Evolutionary conservation across 2,797 vertebrate species (phyloP).

Genomic region (Arvicola amphibius): DNA sequence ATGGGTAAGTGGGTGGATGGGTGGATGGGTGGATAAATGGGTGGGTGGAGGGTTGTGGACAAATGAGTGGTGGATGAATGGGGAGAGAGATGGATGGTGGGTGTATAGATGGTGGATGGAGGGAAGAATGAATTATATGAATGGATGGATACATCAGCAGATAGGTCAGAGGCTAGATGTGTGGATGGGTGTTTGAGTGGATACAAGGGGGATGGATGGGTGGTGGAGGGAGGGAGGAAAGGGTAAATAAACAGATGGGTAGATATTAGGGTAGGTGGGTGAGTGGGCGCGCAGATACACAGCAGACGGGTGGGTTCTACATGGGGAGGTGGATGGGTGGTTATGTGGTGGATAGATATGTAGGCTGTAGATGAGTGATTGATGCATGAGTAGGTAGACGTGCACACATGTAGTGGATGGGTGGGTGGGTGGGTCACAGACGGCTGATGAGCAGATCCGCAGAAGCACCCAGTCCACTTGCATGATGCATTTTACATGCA

Average conservation of each 20-base stretch:
- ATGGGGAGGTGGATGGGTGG: background rate
- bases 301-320: background rate
- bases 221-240: background rate
- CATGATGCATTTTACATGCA: constrained; percentile 32
- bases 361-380: too few species aligned
- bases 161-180: background rate
- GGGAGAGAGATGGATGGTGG: too few species aligned
- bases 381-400: too few species aligned
- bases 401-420: too few species aligned
- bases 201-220: background rate
- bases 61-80: background rate
- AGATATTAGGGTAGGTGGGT: background rate
- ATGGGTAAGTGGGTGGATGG: background rate
- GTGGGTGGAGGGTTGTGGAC: background rate
- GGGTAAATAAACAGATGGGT: background rate
- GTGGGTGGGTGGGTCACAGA: background rate
- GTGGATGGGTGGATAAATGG: background rate
- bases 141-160: background rate
- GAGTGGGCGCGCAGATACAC: background rate
- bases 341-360: background rate
- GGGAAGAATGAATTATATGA: background rate
- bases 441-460: background rate
- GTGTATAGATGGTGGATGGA: background rate
- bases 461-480: background rate
- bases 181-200: background rate